Evolutionary conservation across 2,113 vertebrate species (phyloP), one percentile per base, ranked within the genome.

Genomic region (Sander vitreus): DNA sequence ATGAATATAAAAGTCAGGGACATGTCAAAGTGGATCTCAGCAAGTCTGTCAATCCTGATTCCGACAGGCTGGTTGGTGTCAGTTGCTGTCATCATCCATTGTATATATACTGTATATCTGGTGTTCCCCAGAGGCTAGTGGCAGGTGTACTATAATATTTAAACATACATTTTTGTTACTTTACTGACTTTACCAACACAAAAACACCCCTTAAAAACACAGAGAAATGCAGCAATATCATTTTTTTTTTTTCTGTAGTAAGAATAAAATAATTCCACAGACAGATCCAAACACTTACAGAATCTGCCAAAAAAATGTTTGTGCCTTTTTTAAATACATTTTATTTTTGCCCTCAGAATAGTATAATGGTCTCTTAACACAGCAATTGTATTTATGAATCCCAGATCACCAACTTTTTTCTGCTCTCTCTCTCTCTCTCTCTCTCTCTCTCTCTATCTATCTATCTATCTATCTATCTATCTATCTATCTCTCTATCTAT

Each of bases 11-110:
- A 47, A 50, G 39, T 70, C 25, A 36, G 36, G 4, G 60, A 9
- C 33, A 25, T 48, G 19, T 66, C 21, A 54, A 53, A 75, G 60
- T 16, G 15, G 14, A 57, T 76, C 66, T 75, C 25, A 66, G 30
- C n/a, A 50, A 4, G n/a, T 23, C 19, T 23, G 13, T 36, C 50
- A 23, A 33, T 1, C 33, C 19, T 30, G 53, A n/a, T 67, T 53
- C 39, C 74, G 57, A 9, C 36, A 58, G 43, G 21, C 36, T 25
- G 39, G 9, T 27, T 47, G 12, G 71, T 15, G 8, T 66, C 19
- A 54, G 18, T 16, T 3, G 6, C 21, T 59, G 45, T 30, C 27
- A 21, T 66, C 33, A 75, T 68, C 47, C 18, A 53, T 25, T 39
- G 16, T 19, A 60, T 45, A 16, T 45, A 11, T 54, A 10, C 3